Evolutionary conservation across 2,888 invertebrate genomes (phyloP), one percentile per base, ranked within the genome.

Genomic region (Heliconius erato): DNA sequence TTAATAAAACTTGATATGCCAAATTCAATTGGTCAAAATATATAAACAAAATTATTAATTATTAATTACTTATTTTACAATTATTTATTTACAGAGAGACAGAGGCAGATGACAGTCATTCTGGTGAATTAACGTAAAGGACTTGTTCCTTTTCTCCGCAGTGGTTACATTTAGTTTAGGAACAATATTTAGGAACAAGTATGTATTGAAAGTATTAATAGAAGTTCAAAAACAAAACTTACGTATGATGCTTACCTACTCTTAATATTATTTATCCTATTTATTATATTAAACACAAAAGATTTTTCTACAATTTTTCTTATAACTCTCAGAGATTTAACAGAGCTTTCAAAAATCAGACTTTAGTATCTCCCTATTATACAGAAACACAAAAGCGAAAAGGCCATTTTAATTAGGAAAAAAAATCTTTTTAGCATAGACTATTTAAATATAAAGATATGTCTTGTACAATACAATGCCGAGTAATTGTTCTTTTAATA

Each of bases 401-500:
- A 79, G 67, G 54, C 68, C 82, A 79, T 80, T 82, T 77, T 80
- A 77, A 82, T 77, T 77, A 77, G 19, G 59, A 77, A 77, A 82
- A 49, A 28, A 28, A 63, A 72, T 49, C 23, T 71, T 71, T 76
- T 82, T 49, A 49, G 32, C 68, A 35, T 79, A 59, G 40, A 69
- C 79, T 68, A 74, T 82, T 79, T 74, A 26, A 77, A 68, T 71
- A 16, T 80, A 65, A 71, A 54, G 79, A 79, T 63, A 63, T 63
- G 76, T 76, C 63, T 79, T 49, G 71, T 77, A 72, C 65, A 77
- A 74, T 77, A 80, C 49, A 77, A 59, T 54, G 67, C n/a, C 23
- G 54, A 35, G 44, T 83, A 63, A 83, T 79, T 80, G 77, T 82
- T 82, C 82, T 80, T 80, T 80, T 82, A 86, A 83, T 86, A 85